Evolutionary conservation across 2,113 vertebrate species (phyloP).

Genomic region (Plecturocebus donacophilus): DNA sequence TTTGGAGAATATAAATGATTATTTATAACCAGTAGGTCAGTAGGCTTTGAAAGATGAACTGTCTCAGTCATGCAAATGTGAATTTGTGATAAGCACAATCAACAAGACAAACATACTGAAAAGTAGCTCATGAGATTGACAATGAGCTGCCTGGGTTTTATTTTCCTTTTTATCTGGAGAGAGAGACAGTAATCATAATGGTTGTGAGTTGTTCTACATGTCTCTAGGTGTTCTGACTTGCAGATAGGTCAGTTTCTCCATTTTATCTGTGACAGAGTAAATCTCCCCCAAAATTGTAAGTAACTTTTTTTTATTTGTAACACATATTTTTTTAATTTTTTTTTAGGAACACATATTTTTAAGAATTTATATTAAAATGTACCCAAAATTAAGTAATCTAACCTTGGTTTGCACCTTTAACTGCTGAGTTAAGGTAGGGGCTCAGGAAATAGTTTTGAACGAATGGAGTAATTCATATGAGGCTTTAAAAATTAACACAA

Average conservation of each 20-base stretch:
- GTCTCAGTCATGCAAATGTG: neutral
- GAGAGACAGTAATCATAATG: neutral
- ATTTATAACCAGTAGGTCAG: neutral
- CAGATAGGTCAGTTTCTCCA: neutral
- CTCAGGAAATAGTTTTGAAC: constrained; percentile 31
- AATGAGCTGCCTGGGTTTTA: neutral
- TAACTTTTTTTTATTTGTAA: neutral
- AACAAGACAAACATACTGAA: neutral
- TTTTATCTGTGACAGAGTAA: neutral
- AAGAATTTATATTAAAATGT: neutral
- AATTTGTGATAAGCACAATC: neutral
- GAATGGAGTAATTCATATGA: neutral
- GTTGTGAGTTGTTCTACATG: neutral
- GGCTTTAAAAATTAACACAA: neutral
- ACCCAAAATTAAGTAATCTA: neutral
- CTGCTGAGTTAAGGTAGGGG: neutral
- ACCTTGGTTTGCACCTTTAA: neutral
- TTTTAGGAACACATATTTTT: neutral
- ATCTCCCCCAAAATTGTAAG: neutral
- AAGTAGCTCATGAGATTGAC: constrained; percentile 4
- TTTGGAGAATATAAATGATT: constrained; percentile 27
- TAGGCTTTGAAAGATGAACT: constrained; percentile 34
- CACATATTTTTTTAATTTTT: neutral
- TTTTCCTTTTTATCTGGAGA: neutral
- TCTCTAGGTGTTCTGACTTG: neutral